phyloP scores from a whole-genome alignment of 1,140 invertebrate species.

The Magallana gigas region DNA sequence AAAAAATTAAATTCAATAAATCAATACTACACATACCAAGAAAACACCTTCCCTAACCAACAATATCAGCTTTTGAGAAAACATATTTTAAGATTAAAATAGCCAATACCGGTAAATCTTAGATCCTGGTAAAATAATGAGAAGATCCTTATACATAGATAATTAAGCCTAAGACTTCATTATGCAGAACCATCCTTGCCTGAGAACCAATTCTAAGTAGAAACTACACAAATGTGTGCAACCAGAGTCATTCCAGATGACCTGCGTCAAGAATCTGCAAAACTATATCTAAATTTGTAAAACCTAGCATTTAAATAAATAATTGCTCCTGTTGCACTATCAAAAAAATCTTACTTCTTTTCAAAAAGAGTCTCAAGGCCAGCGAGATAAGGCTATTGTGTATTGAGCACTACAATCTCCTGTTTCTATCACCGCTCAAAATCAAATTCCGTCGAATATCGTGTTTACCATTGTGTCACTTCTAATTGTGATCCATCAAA shows the following conservation, averaged over 20 bases:
- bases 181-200: too few relatives aligned
- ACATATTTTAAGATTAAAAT: too few relatives aligned
- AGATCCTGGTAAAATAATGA: too few relatives aligned
- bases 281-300: constrained; percentile 8
- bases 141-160: too few relatives aligned
- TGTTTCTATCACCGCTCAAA: constrained; percentile 16
- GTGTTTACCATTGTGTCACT: constrained; percentile 23
- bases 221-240: background rate
- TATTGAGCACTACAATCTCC: background rate
- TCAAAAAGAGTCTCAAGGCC: constrained; percentile 1
- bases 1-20: too few relatives aligned
- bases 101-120: too few relatives aligned
- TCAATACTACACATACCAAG: too few relatives aligned
- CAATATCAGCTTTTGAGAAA: too few relatives aligned
- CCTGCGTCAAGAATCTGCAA: constrained; percentile 12
- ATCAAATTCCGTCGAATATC: background rate
- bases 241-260: background rate
- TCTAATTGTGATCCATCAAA: constrained; percentile 1
- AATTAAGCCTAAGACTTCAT: too few relatives aligned
- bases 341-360: constrained; percentile 17
- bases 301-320: constrained; percentile 20
- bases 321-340: background rate
- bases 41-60: too few relatives aligned
- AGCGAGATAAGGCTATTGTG: background rate
- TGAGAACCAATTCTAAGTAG: too few relatives aligned